A percentile compares a stretch with the other conserved stretches of the same genome.
These are phyloP conservation scores for Drosophila cognata DNA, from an alignment of 2,888 invertebrate species.

Conservation along the genomic window DNA sequence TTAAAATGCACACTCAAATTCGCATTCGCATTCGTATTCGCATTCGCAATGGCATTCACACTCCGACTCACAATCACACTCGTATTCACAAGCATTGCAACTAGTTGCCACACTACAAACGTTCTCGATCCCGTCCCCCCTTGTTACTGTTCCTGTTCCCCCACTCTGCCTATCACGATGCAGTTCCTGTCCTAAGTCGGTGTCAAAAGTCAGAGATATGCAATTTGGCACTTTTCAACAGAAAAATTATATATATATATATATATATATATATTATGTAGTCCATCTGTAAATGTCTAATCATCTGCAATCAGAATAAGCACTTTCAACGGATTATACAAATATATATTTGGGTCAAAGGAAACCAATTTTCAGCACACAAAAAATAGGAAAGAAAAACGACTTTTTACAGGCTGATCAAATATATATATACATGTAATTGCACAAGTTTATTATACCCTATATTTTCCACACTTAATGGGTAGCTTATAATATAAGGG, in stretches of 20 bases:
- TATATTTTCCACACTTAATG: conserved; percentile 7
- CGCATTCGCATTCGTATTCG: conserved; percentile 33
- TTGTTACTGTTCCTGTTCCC: neutral
- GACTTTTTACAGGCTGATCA: neutral
- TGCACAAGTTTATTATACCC: conserved; percentile 27
- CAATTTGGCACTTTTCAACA: conserved; percentile 12
- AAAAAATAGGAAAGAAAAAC: too few species aligned
- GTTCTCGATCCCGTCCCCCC: neutral
- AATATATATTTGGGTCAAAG: neutral
- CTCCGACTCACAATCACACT: neutral
- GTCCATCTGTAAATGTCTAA: neutral
- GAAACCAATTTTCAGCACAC: neutral
- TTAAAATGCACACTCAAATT: conserved; percentile 54
- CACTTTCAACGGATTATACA: neutral
- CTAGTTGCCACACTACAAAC: conserved; percentile 2
- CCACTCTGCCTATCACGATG: neutral
- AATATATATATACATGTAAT: neutral
- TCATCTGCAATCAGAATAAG: neutral
- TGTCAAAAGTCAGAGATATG: conserved; percentile 23
- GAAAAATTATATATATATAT: neutral
- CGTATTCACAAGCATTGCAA: conserved; percentile 25
- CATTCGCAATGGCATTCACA: conserved; percentile 10
- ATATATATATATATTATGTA: neutral
- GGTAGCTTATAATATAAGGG: conserved; percentile 11
- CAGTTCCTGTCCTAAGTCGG: neutral